Conservation (phyloP, 2,113 vertebrate genomes). For the Pteruthius melanotis region DNA sequence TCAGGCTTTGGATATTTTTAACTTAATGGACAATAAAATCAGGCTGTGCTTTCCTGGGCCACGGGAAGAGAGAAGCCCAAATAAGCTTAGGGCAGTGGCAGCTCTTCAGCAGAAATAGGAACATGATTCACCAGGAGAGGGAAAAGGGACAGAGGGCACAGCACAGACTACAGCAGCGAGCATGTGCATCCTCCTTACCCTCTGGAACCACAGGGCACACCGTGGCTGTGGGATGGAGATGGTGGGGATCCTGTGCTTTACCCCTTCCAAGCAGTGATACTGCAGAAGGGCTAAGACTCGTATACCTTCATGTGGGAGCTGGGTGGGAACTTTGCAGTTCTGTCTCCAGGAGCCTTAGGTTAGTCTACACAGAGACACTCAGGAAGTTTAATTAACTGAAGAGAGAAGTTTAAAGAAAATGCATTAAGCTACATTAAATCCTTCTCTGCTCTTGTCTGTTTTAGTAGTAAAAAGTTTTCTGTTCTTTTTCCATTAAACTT, state of each 20-base stretch:
- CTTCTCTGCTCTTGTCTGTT: not conserved
- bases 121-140: not conserved
- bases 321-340: accelerated
- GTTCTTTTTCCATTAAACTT: not conserved
- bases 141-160: not conserved
- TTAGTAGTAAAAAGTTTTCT: not conserved
- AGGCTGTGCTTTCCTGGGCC: not conserved
- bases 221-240: accelerated
- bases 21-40: not conserved
- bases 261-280: not conserved
- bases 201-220: not conserved
- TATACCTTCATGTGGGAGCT: not conserved
- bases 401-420: not conserved
- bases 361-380: not conserved
- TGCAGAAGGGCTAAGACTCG: not conserved
- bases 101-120: not conserved
- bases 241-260: not conserved
- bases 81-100: not conserved
- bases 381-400: not conserved
- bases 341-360: not conserved
- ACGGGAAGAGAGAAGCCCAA: not conserved
- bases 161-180: accelerated
- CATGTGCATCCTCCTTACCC: accelerated
- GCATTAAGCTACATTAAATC: not conserved
- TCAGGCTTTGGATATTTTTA: not conserved